Conservation (phyloP, 2,797 vertebrate species). For the Vespertilio murinus region DNA sequence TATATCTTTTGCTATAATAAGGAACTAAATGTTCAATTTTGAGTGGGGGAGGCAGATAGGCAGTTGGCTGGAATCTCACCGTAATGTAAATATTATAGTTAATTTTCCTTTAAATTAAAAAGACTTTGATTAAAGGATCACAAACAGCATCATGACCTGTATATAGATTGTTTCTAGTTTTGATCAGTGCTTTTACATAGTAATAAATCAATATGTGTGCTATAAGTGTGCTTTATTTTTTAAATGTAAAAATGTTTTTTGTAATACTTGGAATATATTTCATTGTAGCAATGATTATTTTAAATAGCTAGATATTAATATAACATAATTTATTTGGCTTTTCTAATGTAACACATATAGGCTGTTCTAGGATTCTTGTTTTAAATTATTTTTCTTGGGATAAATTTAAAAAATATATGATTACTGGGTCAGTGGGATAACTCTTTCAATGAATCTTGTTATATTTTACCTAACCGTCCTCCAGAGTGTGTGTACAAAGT, state of each 20-base stretch:
- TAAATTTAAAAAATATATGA: not conserved
- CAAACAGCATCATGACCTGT: not conserved
- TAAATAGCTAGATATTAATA: not conserved
- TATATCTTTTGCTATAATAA: not conserved
- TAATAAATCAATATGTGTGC: not conserved
- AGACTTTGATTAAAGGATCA: not conserved
- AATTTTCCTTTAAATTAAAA: constrained; percentile 30
- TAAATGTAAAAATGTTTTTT: constrained; percentile 21
- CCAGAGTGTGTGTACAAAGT: not conserved
- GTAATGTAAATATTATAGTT: not conserved
- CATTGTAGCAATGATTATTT: not conserved
- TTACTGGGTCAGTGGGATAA: not conserved
- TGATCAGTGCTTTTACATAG: not conserved
- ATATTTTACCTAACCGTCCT: not conserved
- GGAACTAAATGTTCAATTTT: constrained; percentile 20
- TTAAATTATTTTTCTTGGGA: constrained; percentile 22
- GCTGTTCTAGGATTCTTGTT: constrained; percentile 7
- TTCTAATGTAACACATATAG: not conserved
- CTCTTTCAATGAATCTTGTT: not conserved
- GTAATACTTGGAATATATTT: not conserved
- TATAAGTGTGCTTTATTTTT: not conserved
- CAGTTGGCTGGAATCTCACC: not conserved
- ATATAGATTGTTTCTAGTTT: not conserved
- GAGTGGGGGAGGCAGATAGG: not conserved
- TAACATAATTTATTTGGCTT: constrained; percentile 41